Evolutionary conservation across 1,140 invertebrate species (phyloP).

Genomic region (Drosophila ogumai): DNA sequence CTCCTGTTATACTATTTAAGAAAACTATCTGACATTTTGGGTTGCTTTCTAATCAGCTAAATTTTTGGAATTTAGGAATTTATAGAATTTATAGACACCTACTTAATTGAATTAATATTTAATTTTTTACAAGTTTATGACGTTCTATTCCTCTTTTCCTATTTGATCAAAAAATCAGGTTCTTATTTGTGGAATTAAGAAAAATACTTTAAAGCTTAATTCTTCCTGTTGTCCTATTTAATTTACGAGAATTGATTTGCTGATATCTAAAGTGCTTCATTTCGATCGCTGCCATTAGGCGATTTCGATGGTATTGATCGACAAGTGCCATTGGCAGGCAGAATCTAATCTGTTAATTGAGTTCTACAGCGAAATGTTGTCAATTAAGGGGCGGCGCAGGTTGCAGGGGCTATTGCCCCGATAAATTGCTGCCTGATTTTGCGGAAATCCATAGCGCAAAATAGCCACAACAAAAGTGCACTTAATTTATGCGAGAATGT

Average conservation of each 20-base stretch:
- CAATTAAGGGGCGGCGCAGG: constrained; percentile 31
- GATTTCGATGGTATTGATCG: constrained; percentile 17
- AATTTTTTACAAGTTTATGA: neutral
- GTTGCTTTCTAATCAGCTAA: neutral
- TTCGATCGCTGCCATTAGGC: constrained; percentile 5
- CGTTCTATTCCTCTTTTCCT: neutral
- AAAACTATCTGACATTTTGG: neutral
- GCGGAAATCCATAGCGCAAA: constrained; percentile 33
- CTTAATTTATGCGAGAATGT: constrained; percentile 50
- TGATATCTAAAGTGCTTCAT: neutral
- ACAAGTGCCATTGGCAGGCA: constrained; percentile 12
- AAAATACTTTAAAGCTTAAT: neutral
- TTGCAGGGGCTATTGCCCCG: constrained; percentile 16
- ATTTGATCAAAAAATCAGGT: neutral
- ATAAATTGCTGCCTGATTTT: constrained; percentile 24
- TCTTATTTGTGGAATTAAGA: neutral
- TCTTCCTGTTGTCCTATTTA: constrained; percentile 4
- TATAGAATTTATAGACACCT: too few species aligned
- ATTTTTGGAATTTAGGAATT: too few species aligned
- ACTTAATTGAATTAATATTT: too few species aligned
- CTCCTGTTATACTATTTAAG: neutral
- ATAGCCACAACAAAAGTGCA: constrained; percentile 13
- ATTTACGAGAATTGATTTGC: neutral
- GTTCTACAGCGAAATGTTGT: constrained; percentile 33
- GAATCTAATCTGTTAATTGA: constrained; percentile 45